Evolutionary conservation across 1,140 invertebrate species (phyloP).

Genomic region (Protaetia brevitarsis): DNA sequence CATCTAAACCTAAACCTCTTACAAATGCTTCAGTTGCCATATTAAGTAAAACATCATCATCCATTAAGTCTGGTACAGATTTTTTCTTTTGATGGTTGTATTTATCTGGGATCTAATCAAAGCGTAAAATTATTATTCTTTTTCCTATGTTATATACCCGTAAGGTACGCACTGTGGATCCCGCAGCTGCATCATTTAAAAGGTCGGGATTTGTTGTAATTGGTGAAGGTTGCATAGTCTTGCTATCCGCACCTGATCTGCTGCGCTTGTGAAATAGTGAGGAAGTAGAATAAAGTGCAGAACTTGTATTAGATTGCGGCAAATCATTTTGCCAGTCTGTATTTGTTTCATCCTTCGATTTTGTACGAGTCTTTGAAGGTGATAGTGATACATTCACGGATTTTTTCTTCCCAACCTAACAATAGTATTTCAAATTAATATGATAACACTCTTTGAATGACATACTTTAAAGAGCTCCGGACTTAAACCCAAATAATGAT

Average conservation of each 20-base stretch:
- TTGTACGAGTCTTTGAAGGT: slow-evolving; percentile 3
- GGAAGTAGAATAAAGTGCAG: background rate
- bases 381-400: background rate
- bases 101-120: slow-evolving; percentile 3
- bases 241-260: slow-evolving; percentile 3
- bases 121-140: background rate
- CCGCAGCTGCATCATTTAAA: slow-evolving; percentile 52
- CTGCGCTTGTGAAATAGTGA: background rate
- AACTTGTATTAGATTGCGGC: background rate
- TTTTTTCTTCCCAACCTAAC: slow-evolving; percentile 9
- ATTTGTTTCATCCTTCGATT: slow-evolving; percentile 4
- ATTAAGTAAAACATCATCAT: slow-evolving; percentile 62
- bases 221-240: background rate
- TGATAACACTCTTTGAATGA: no score
- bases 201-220: slow-evolving; percentile 28
- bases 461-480: slow-evolving; percentile 77
- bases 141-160: background rate
- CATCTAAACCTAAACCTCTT: slow-evolving; percentile 70
- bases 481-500: slow-evolving; percentile 93
- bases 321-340: background rate
- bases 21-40: slow-evolving; percentile 80
- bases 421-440: background rate
- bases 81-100: slow-evolving; percentile 10
- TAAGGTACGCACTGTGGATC: background rate
- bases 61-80: slow-evolving; percentile 49